Conservation (phyloP, 2,888 invertebrate species). For the Drosophila emarginata region DNA sequence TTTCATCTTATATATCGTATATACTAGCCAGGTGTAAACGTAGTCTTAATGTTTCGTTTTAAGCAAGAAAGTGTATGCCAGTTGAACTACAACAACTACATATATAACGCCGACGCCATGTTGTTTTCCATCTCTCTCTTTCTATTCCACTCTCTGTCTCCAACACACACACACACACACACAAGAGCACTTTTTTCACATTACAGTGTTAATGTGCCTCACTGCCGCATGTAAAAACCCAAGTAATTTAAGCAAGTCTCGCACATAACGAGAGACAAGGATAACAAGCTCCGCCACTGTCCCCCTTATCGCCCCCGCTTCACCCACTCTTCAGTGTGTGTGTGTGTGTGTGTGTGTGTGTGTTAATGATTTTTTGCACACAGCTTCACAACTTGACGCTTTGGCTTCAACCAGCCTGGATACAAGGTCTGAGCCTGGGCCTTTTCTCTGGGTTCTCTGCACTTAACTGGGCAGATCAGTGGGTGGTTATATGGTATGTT, state of each 20-base stretch:
- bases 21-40: neutral
- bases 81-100: slow-evolving; percentile 46
- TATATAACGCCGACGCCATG: slow-evolving; percentile 70
- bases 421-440: slow-evolving; percentile 8
- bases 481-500: slow-evolving; percentile 29
- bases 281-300: neutral
- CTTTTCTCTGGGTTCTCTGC: slow-evolving; percentile 6
- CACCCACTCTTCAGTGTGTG: slow-evolving; percentile 6
- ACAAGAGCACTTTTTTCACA: slow-evolving; percentile 78
- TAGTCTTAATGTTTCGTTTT: slow-evolving; percentile 3
- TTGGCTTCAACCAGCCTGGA: slow-evolving; percentile 45
- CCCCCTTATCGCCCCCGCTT: neutral
- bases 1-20: neutral
- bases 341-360: slow-evolving; percentile 58
- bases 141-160: slow-evolving; percentile 40
- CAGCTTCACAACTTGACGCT: slow-evolving; percentile 78
- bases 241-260: slow-evolving; percentile 69
- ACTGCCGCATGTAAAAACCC: slow-evolving; percentile 79
- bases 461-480: slow-evolving; percentile 1
- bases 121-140: slow-evolving; percentile 55
- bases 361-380: slow-evolving; percentile 81
- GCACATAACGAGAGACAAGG: slow-evolving; percentile 34
- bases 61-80: slow-evolving; percentile 43
- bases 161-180: slow-evolving; percentile 31
- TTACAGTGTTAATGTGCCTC: slow-evolving; percentile 81